phyloP scores from a whole-genome alignment of 2,797 vertebrate genomes.

The Rhinoraja longicauda region DNA sequence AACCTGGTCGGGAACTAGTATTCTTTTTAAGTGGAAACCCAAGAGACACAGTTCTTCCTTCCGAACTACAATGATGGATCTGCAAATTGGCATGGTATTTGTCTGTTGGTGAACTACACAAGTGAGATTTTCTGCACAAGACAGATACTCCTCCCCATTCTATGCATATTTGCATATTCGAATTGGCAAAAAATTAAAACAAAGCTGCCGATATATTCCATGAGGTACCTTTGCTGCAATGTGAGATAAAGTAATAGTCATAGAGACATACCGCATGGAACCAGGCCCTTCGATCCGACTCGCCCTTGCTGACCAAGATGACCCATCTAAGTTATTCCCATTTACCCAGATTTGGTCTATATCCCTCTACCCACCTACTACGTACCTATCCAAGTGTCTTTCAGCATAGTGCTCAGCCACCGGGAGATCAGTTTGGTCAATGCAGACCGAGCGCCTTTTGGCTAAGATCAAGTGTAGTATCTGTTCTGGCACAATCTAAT shows the following conservation, averaged over 20 bases:
- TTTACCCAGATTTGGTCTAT: no score
- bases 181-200: not conserved
- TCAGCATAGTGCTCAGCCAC: no score
- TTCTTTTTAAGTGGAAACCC: not conserved
- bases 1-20: not conserved
- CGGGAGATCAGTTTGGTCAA: no score
- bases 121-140: not conserved
- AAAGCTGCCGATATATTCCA: not conserved
- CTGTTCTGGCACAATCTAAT: no score
- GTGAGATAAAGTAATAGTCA: not conserved
- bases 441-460: no score
- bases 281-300: no score
- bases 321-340: no score
- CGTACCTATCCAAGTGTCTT: no score
- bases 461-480: no score
- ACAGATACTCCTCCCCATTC: not conserved
- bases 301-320: no score
- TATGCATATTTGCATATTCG: not conserved
- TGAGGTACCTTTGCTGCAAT: not conserved
- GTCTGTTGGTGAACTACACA: not conserved
- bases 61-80: not conserved
- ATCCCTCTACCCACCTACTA: no score
- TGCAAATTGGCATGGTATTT: not conserved
- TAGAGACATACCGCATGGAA: no score
- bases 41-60: not conserved